Evolutionary conservation across 2,797 vertebrate species (phyloP), one percentile per base, ranked within the genome.

Genomic region (Mormyrus proboscirostris): DNA sequence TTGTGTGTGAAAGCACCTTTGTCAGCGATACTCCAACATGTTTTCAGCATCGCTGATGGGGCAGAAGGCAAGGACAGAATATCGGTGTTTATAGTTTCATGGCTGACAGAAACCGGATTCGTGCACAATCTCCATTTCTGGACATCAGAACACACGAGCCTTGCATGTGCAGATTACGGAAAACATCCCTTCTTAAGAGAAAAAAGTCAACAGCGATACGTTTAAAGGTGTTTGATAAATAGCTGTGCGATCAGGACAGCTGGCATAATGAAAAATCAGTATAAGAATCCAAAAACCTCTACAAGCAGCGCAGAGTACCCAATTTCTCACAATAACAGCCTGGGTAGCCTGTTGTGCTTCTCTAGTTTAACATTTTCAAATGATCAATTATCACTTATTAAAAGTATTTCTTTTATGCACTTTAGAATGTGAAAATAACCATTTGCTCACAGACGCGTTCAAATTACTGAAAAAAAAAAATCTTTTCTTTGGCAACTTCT

Each of bases 41-140:
- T 38, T 73, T 73, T 73, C 69, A 38, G 33, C 69, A 73, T 73
- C 69, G 69, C 69, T 73, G 69, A 73, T 73, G 69, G 69, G 29
- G 69, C 69, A 73, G 69, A 73, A 73, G 69, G 69, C 69, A 73
- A 73, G 69, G 69, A 73, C 69, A 73, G 69, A 73, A 41, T 73
- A 73, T 73, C 38, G 69, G 69, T 73, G 69, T 14, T 73, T 73
- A 73, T 73, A 73, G 4, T 16, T 73, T 33, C 69, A 41, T 73
- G 29, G 12, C 29, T 73, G 69, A 73, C 69, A 38, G 29, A 73
- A 33, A 73, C 69, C 59, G 1, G 8, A 65, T 29, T 73, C 29
- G 14, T 16, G 69, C 69, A 41, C 29, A 19, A 73, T 16, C 69
- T 73, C 22, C 2, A 10, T 65, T 29, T 29, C 12, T 10, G 14